Evolutionary conservation across 2,113 vertebrate genomes (phyloP).

Genomic region (Addax nasomaculatus): DNA sequence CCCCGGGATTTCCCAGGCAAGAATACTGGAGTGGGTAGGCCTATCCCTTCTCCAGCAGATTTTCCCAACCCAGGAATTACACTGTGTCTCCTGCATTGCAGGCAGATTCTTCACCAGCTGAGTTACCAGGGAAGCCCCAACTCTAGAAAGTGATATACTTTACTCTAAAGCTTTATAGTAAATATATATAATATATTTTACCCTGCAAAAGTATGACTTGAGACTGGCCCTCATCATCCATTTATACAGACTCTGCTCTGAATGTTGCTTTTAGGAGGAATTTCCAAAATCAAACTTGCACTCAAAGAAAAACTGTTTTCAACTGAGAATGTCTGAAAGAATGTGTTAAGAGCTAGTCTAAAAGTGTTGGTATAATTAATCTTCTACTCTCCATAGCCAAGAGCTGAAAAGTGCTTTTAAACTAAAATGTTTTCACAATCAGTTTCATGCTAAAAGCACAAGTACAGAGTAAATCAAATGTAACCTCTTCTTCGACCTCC

Average conservation of each 20-base stretch:
- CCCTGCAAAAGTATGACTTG: not conserved
- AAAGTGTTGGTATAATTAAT: not conserved
- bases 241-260: not conserved
- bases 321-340: constrained; percentile 3
- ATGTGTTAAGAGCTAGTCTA: not conserved
- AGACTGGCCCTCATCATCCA: not conserved
- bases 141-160: not conserved
- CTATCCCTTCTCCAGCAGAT: not conserved
- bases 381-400: not conserved
- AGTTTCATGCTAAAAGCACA: not conserved
- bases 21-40: not conserved
- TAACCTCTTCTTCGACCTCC: not conserved
- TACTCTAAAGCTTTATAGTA: not conserved
- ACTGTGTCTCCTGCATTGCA: not conserved
- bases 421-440: not conserved
- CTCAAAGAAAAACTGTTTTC: not conserved
- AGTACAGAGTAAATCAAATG: not conserved
- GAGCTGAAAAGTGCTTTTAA: not conserved
- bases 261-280: not conserved
- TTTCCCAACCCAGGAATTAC: not conserved
- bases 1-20: not conserved
- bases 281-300: constrained; percentile 8
- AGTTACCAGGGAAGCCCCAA: not conserved
- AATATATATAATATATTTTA: not conserved
- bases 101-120: not conserved